Conservation (phyloP, 2,113 vertebrate genomes). For the Dasyurus viverrinus region DNA sequence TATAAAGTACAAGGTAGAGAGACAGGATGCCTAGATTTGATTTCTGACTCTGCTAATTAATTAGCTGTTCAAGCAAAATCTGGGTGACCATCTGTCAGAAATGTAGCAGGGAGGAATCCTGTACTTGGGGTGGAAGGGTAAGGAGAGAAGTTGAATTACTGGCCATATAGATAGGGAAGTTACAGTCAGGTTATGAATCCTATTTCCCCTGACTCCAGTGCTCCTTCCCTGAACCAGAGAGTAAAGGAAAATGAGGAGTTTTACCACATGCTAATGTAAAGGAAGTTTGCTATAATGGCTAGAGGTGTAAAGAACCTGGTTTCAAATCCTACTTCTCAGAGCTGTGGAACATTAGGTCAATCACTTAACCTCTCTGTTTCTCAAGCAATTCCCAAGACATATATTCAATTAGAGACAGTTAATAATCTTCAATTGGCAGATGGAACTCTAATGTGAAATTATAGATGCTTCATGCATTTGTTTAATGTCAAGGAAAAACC, state of each 20-base stretch:
- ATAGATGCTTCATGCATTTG: background rate
- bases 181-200: background rate
- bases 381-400: background rate
- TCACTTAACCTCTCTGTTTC: background rate
- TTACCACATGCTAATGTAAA: background rate
- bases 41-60: background rate
- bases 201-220: background rate
- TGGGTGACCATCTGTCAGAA: background rate
- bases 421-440: background rate
- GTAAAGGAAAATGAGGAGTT: background rate
- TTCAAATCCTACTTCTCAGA: background rate
- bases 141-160: background rate
- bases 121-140: background rate
- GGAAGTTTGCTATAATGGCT: background rate
- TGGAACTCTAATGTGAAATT: too few species aligned
- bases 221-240: background rate
- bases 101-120: background rate
- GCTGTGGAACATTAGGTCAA: background rate
- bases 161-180: background rate
- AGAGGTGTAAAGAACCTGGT: background rate
- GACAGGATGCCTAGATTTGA: background rate
- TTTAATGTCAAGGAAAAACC: background rate
- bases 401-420: background rate
- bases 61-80: background rate
- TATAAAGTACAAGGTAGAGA: background rate